Base-by-base conservation (phyloP, 92 coral and sea anemone genomes). In the Actinostola sp. region DNA sequence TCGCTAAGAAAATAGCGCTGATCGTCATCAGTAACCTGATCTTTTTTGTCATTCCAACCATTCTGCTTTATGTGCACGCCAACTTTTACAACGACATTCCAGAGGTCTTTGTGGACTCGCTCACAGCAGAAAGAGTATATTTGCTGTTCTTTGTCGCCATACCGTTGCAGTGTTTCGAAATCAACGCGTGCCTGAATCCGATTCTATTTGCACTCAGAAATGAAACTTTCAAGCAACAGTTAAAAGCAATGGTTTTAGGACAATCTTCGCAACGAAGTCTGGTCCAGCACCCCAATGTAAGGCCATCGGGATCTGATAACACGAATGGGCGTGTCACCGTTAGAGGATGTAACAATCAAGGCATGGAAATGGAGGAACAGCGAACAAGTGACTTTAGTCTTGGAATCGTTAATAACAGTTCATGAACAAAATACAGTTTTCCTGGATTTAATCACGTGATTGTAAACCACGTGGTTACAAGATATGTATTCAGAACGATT, bases 201-300 rank as follows among this genome's bases (percentile, higher is more conserved):
- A 46, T 79, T 27, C 72, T 79, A 36, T 79, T 79, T 50, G 84
- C 84, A 51, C 56, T 69, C 28, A 29, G 78, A 52, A 79, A 79
- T 45, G 64, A 69, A 15, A 52, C 29, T 27, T 79, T 36, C 11
- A 36, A 36, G 11, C 42, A 36, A 36, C 42, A 36, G 11, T 36
- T 36, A 4, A 36, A 36, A 36, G 42, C 4, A 11, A 36, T 36
- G 42, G 11, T 36, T 36, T 11, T 36, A 4, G 42, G 42, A 4
- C 42, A 4, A 4, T 36, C 42, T 11, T 36, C 42, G 4, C 42
- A 4, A 11, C 11, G 4, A 4, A 11, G 42, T 36, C 42, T 4
- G 11, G 4, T 4, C 11, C 6, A 4, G 6, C 4, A 36, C 42
- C 4, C 6, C 42, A 36, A 36, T 4, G 6, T 4, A 36, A 4